Base-by-base conservation (phyloP, 2,888 invertebrate genomes). In the Scrobipalpa costella region DNA sequence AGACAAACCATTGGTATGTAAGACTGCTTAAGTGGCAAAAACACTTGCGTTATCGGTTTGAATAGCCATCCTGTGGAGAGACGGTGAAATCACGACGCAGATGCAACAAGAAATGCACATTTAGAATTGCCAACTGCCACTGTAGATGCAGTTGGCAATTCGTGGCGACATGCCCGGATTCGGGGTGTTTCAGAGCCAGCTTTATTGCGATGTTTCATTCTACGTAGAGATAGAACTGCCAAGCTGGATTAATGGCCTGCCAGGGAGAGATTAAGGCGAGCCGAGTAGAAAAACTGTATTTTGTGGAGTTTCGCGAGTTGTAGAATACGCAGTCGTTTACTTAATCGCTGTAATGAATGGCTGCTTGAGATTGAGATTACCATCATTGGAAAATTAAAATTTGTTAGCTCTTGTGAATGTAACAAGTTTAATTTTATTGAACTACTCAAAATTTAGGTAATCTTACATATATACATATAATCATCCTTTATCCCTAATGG, bases 61-160 rank as follows among this genome's bases (percentile, higher is more conserved):
- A 60, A 63, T 59, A 57, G 57, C 59, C 72, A 69, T 71, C 65
- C 59, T 67, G 66, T 66, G 64, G 67, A 8, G 11, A 52, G 13
- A 52, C 74, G 72, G 74, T 61, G 68, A 69, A 74, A 81, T 81
- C 77, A 66, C 69, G 7, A 57, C 57, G 69, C 69, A 69, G 70
- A 76, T 73, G 71, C 73, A 17, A 55, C 72, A 67, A 70, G 69
- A 67, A 71, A 69, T 71, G 69, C 27, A 55, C 73, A 71, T 73
- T 74, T 72, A 67, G n/a, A 55, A 27, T 55, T 34, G 7, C 34
- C 15, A 34, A 55, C 55, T 55, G 55, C 50, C 13, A 52, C 50
- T 27, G 50, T 21, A 21, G 50, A 21, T 52, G 50, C 50, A 52
- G 21, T 7, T 50, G 2, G 50, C 27, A 27, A 27, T 27, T 27